Percentiles rank a stretch among this genome's conserved stretches.
phyloP scores from a whole-genome alignment of 2,797 vertebrate genomes.

The Gephyroberyx darwinii region DNA sequence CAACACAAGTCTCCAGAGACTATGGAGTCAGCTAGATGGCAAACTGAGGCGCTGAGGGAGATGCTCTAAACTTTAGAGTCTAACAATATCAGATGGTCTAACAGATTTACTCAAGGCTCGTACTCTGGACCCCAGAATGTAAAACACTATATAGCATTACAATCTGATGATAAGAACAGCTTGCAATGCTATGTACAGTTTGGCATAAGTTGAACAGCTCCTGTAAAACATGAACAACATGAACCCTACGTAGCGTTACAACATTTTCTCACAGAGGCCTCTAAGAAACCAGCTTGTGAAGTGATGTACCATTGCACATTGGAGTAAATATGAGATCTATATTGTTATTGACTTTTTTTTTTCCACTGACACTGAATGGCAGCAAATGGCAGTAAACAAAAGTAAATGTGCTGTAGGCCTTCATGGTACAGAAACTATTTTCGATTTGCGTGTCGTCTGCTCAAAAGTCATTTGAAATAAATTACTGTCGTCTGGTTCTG shows the following conservation, averaged over 20 bases:
- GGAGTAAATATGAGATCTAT: not conserved
- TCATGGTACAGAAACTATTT: not conserved
- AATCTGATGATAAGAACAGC: not conserved
- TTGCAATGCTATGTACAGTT: not conserved
- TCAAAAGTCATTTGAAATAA: too few species aligned
- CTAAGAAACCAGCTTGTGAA: not conserved
- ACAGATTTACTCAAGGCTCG: not conserved
- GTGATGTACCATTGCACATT: not conserved
- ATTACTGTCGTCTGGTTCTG: too few species aligned
- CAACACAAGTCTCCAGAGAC: constrained; percentile 33
- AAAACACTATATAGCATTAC: not conserved
- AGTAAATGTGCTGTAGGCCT: not conserved
- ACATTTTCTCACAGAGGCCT: not conserved
- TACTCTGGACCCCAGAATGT: not conserved
- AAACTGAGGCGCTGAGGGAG: constrained; percentile 11
- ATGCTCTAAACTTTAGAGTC: constrained; percentile 27
- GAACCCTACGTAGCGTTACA: too few species aligned
- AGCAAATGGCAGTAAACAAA: not conserved
- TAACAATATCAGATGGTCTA: constrained; percentile 20
- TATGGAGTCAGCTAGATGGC: constrained; percentile 12
- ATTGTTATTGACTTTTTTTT: not conserved
- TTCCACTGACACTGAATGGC: not conserved
- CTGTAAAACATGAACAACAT: not conserved
- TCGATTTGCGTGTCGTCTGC: too few species aligned
- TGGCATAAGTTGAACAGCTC: not conserved